A percentile compares a stretch with the other conserved stretches of the same genome.
phyloP scores from a whole-genome alignment of 2,113 vertebrate genomes.

The Xiphophorus hellerii region DNA sequence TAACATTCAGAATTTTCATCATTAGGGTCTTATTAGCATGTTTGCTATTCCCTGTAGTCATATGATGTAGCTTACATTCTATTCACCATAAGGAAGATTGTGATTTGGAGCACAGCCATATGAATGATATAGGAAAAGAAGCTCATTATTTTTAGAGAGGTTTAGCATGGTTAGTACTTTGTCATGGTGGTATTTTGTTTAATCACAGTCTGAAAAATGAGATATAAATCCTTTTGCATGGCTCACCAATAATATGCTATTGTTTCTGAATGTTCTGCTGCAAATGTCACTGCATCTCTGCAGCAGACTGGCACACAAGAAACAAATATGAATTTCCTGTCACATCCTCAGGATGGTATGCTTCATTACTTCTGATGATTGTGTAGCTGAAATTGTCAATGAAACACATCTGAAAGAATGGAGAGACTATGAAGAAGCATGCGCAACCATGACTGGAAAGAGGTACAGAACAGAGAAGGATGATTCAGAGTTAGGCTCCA shows the following conservation, averaged over 20 bases:
- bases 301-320: constrained; percentile 26
- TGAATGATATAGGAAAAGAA: constrained; percentile 7
- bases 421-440: constrained; percentile 5
- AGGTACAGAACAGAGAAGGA: constrained; percentile 10
- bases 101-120: constrained; percentile 11
- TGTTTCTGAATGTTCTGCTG: constrained; percentile 42
- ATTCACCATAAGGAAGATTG: constrained; percentile 8
- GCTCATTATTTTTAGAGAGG: neutral
- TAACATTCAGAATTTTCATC: constrained; percentile 31
- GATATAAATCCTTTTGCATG: constrained; percentile 14
- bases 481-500: neutral
- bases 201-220: constrained; percentile 28
- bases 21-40: constrained; percentile 10
- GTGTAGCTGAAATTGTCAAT: constrained; percentile 60
- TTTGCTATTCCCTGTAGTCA: constrained; percentile 16
- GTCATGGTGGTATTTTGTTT: constrained; percentile 7
- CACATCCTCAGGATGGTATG: constrained; percentile 57
- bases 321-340: constrained; percentile 62
- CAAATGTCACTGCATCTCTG: constrained; percentile 24
- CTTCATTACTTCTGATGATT: constrained; percentile 71
- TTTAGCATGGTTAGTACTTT: neutral
- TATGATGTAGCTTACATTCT: constrained; percentile 8
- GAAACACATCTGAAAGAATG: constrained; percentile 37
- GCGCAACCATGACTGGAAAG: constrained; percentile 22
- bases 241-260: constrained; percentile 26